These are phyloP conservation scores for Brachionus asplanchnoidis DNA, from an alignment of 1,140 invertebrate genomes.

Conservation along the genomic window DNA sequence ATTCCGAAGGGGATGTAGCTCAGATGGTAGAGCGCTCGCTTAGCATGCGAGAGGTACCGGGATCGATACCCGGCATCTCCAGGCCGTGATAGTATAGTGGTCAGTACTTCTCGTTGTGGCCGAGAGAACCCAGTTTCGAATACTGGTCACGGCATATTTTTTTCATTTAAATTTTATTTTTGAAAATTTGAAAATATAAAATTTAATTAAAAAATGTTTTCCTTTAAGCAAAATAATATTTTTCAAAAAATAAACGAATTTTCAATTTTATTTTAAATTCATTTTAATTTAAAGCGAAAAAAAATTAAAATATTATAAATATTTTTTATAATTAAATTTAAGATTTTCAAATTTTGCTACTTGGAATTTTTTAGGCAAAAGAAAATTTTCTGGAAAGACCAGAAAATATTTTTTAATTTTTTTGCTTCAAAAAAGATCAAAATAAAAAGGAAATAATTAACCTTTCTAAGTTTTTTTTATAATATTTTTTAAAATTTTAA, in stretches of 20 bases:
- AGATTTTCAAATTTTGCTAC: no score
- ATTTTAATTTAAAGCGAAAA: no score
- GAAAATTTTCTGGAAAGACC: no score
- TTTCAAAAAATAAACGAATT: background rate
- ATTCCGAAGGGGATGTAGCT: background rate
- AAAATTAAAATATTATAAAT: no score
- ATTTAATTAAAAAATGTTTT: background rate
- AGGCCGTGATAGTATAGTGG: slow-evolving; percentile 79
- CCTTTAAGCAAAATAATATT: background rate
- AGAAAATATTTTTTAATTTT: no score
- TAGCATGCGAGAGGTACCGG: slow-evolving; percentile 40
- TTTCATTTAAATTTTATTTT: no score
- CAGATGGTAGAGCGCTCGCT: slow-evolving; percentile 39
- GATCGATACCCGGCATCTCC: slow-evolving; percentile 40
- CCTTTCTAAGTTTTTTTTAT: no score
- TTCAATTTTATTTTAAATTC: background rate
- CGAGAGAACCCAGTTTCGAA: slow-evolving; percentile 86
- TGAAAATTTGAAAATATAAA: background rate
- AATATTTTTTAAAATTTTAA: background rate
- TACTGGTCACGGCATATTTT: slow-evolving; percentile 79
- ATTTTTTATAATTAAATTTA: no score
- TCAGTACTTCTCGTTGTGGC: slow-evolving; percentile 85
- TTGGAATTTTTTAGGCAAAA: no score
- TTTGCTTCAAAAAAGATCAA: no score
- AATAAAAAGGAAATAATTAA: no score